Base-by-base conservation (phyloP, 2,888 invertebrate genomes). In the Polydesmus complanatus region DNA sequence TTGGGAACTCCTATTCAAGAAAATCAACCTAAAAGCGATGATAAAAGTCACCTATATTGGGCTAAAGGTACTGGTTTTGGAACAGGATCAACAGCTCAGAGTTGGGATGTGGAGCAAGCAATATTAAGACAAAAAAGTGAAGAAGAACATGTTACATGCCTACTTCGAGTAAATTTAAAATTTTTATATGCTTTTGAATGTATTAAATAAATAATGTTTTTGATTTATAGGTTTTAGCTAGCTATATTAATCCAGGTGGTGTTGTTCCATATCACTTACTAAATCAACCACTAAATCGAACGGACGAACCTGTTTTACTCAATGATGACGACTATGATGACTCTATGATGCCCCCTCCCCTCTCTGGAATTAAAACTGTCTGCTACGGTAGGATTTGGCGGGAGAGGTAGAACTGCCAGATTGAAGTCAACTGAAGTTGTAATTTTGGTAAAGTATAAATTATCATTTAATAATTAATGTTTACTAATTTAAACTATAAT, bases 71-170 rank as follows among this genome's bases (percentile, higher is more conserved):
- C 95, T 1, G 95, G 95, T 1, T 95, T 94, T 75, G 95, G 95
- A 56, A 94, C 93, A 0, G 95, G 95, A 25, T 91, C 91, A 23
- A 95, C 92, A 14, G 87, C 89, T 65, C 93, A 93, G 73, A 90
- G 90, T 54, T 96, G 95, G 95, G 93, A 95, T 75, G 90, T 95
- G 48, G 94, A 95, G 71, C 91, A 92, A 71, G 92, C 93, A n/a
- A 75, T 95, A 57, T 75, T 89, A 65, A 79, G 91, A 14, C 93
- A 94, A 73, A 82, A 84, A 63, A 88, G 87, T 63, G 93, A 95
- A 75, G 95, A 96, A 72, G 91, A 93, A 70, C 92, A 94, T 72
- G 92, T 94, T 2, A 91, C 93, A 0, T 89, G 87, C 63, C 73
- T 90, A 58, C 72, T 90, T 50, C 81, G 84, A 75, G 81, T 81